Conservation (phyloP, 2,888 invertebrate species). For the Dryadula phaetusa region DNA sequence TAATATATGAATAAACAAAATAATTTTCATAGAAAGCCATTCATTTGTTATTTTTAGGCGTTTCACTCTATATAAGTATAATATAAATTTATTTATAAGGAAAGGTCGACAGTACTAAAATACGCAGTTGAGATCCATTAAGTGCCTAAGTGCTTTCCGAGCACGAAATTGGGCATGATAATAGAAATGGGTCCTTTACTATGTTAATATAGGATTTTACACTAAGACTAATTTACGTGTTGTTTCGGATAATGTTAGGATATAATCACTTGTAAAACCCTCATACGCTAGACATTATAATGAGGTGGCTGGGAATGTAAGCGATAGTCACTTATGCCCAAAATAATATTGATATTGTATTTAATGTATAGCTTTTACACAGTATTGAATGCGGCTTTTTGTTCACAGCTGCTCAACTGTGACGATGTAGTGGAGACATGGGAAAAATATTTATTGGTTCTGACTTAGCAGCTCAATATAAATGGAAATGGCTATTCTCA, state of each 20-base stretch:
- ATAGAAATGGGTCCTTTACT: conserved; percentile 80
- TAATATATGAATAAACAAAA: neutral
- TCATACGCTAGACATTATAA: conserved; percentile 31
- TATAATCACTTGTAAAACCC: conserved; percentile 20
- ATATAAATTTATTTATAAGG: conserved; percentile 1
- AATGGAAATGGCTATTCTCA: conserved; percentile 76
- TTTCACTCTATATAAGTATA: neutral
- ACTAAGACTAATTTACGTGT: conserved; percentile 59
- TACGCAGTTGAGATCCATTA: conserved; percentile 81
- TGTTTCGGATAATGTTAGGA: conserved; percentile 65
- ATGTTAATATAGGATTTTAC: conserved; percentile 66
- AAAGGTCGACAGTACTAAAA: conserved; percentile 46
- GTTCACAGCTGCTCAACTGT: conserved; percentile 49
- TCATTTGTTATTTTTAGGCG: neutral
- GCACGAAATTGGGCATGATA: conserved; percentile 83
- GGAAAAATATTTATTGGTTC: conserved; percentile 65
- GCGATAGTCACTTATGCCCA: neutral
- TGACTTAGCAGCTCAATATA: conserved; percentile 69
- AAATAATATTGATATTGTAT: neutral
- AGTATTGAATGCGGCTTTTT: conserved; percentile 45
- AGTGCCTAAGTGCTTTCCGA: conserved; percentile 83
- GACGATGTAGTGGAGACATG: conserved; percentile 51
- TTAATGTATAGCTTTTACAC: neutral
- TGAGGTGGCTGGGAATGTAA: conserved; percentile 1
- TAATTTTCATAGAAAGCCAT: neutral